Evolutionary conservation across 2,113 vertebrate species (phyloP), one percentile per base, ranked within the genome.

Genomic region (Cricetomys ansorgei): DNA sequence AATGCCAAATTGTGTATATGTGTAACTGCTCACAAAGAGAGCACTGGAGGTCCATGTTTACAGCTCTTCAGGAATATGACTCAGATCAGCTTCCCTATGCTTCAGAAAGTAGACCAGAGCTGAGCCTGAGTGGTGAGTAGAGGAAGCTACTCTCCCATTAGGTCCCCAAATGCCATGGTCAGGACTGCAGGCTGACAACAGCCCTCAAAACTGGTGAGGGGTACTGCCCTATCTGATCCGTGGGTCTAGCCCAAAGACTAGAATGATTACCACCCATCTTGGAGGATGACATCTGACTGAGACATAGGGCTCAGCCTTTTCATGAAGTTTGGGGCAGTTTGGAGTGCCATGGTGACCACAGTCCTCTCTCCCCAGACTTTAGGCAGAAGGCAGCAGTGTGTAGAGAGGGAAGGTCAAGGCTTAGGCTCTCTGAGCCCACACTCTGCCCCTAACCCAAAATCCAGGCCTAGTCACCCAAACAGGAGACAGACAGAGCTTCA

Each of bases 401-500:
- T 13, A 1, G 29, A 43, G n/a, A n/a, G 0, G 53, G 25, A 31
- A 93, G 23, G 88, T 5, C 4, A 70, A 67, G 50, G 31, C 29
- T 55, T 31, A n/a, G 88, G 34, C 15, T 50, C 43, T 55, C 86
- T 91, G 37, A 96, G n/a, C 64, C 83, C 73, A 79, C 48, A 92
- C 9, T 62, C 27, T 17, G 64, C 40, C 73, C 50, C 50, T 50
- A 88, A 75, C 65, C 43, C 40, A 59, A 83, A 23, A 89, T 80
- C 92, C 75, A 37, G 23, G 59, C 7, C 91, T 81, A 91, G 94
- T 43, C 73, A 92, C 92, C 87, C 96, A 87, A 96, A 88, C 70
- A 88, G 73, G 87, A 37, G 97, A 76, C 11, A 97, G 97, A 98
- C 1, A 96, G 91, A 97, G 91, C 85, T 96, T 97, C 96, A 93